Evolutionary conservation across 2,797 vertebrate genomes (phyloP).

Genomic region (Pseudomugil gertrudae): DNA sequence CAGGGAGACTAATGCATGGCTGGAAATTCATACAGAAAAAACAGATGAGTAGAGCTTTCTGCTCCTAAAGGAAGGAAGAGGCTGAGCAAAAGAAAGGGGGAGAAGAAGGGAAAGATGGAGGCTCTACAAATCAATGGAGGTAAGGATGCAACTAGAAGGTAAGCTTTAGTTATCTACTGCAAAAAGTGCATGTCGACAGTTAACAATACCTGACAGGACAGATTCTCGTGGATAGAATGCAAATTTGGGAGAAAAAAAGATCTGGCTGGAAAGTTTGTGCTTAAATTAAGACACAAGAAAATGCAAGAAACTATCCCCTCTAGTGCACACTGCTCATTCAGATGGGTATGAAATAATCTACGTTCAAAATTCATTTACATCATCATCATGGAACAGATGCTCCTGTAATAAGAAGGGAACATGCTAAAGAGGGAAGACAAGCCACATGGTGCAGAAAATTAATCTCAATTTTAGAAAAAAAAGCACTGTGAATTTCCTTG

Average conservation of each 20-base stretch:
- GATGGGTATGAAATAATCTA: conserved; percentile 72
- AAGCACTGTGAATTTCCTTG: conserved; percentile 72
- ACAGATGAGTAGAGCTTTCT: conserved; percentile 81
- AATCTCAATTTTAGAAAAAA: conserved; percentile 74
- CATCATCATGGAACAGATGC: conserved; percentile 80
- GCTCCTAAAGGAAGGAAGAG: conserved; percentile 69
- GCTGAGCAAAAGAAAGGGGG: conserved; percentile 49
- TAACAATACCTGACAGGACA: conserved; percentile 74
- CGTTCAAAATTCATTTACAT: conserved; percentile 78
- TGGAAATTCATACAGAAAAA: conserved; percentile 80
- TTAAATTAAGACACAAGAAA: conserved; percentile 71
- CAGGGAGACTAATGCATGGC: conserved; percentile 75
- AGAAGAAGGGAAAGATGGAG: conserved; percentile 31
- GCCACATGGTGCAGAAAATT: conserved; percentile 80
- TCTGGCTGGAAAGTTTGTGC: conserved; percentile 51
- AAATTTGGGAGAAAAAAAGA: conserved; percentile 55
- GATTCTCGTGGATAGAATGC: conserved; percentile 58
- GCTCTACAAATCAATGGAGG: conserved; percentile 78
- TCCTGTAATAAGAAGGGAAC: conserved; percentile 69
- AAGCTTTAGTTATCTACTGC: conserved; percentile 77
- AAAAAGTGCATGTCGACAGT: conserved; percentile 71
- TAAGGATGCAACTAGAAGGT: conserved; percentile 72
- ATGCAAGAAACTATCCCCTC: conserved; percentile 56
- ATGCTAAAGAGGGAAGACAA: conserved; percentile 77
- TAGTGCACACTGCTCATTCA: conserved; percentile 63